Evolutionary conservation across 2,113 vertebrate genomes (phyloP).

Genomic region (Cinclus mexicanus): DNA sequence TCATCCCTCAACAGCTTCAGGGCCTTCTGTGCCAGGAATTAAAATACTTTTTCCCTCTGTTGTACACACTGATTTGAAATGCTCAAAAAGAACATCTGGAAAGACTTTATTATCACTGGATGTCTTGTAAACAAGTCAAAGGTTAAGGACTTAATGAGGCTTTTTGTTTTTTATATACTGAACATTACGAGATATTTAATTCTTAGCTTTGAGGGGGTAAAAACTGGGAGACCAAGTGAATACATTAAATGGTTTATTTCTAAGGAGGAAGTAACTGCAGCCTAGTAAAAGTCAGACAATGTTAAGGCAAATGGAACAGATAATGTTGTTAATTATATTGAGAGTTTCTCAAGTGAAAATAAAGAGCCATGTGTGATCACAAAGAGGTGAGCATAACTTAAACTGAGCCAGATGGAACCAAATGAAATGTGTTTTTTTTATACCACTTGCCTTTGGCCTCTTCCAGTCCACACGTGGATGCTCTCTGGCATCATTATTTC

Average conservation of each 20-base stretch:
- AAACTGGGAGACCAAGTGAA: background rate
- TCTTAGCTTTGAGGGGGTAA: background rate
- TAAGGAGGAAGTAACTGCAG: background rate
- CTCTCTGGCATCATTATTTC: constrained; percentile 91
- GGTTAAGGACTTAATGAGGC: background rate
- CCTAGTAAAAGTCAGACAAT: background rate
- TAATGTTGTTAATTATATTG: background rate
- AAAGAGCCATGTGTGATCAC: background rate
- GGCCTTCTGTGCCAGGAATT: background rate
- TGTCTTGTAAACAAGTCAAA: constrained; percentile 6
- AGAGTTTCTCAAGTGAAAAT: background rate
- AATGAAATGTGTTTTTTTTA: background rate
- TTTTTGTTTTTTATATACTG: background rate
- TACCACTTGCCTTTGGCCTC: constrained; percentile 84
- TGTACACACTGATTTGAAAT: background rate
- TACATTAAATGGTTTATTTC: background rate
- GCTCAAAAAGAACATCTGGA: background rate
- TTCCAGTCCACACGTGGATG: constrained; percentile 89
- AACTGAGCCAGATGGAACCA: background rate
- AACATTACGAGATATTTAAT: background rate
- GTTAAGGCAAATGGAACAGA: background rate
- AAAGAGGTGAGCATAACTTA: background rate
- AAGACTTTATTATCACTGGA: background rate
- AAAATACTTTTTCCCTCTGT: background rate
- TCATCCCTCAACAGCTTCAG: background rate